Percentiles rank a stretch among this genome's conserved stretches.
Conservation (phyloP, 1,140 invertebrate species). For the Orius laevigatus region DNA sequence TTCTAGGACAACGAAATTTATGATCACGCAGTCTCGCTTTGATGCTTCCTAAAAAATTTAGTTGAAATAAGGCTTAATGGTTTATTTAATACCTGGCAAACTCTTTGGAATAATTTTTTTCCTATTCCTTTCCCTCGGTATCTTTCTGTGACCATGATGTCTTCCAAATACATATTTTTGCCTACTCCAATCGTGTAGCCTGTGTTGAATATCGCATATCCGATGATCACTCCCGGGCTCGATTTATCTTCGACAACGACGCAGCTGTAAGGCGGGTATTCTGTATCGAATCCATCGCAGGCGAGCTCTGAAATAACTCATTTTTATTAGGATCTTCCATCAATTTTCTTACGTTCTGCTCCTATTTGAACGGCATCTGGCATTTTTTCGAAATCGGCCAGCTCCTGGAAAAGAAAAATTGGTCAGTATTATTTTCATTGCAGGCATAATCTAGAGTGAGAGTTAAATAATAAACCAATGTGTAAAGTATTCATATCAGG, state of each 20-base stretch:
- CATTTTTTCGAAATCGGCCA: slow-evolving; percentile 68
- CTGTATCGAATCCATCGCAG: slow-evolving; percentile 35
- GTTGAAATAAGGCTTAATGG: neutral
- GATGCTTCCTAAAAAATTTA: slow-evolving; percentile 36
- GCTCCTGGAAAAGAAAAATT: slow-evolving; percentile 34
- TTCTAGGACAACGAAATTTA: slow-evolving; percentile 63
- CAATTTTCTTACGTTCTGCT: slow-evolving; percentile 28
- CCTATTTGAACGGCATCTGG: slow-evolving; percentile 49
- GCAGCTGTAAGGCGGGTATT: slow-evolving; percentile 45
- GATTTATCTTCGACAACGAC: slow-evolving; percentile 39
- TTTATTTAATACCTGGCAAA: slow-evolving; percentile 43
- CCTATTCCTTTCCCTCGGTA: slow-evolving; percentile 51
- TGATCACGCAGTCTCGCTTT: slow-evolving; percentile 33
- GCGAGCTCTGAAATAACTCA: slow-evolving; percentile 11
- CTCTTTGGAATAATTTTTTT: slow-evolving; percentile 41
- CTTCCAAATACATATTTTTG: slow-evolving; percentile 58
- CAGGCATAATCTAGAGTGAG: neutral
- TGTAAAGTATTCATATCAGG: neutral
- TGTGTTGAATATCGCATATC: slow-evolving; percentile 58
- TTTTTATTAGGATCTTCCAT: too few species aligned
- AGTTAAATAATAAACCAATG: neutral
- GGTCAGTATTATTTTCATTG: neutral
- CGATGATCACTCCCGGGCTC: slow-evolving; percentile 28
- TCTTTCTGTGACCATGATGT: slow-evolving; percentile 55
- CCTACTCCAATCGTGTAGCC: slow-evolving; percentile 68